phyloP scores from a whole-genome alignment of 2,888 invertebrate genomes.

The Tipula vernalis region DNA sequence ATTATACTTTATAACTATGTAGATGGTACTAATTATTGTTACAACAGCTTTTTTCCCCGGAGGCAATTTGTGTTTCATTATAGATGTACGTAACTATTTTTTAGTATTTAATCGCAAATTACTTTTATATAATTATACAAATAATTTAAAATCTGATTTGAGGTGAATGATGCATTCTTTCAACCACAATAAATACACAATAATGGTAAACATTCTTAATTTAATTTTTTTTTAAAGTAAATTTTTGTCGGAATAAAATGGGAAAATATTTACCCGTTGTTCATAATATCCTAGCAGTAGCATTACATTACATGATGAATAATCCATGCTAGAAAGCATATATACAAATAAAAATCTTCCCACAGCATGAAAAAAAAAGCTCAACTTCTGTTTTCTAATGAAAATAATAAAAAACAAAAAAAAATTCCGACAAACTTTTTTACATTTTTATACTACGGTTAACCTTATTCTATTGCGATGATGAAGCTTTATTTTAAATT shows the following conservation, averaged over 20 bases:
- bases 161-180: neutral
- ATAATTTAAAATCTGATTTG: neutral
- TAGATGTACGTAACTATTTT: too few relatives aligned
- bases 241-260: neutral
- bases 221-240: neutral
- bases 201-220: neutral
- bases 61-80: too few relatives aligned
- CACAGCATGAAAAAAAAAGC: neutral
- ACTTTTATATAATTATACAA: neutral
- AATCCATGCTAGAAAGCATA: neutral
- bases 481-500: neutral
- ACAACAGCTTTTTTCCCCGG: too few relatives aligned
- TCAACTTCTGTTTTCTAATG: neutral
- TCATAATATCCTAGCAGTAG: neutral
- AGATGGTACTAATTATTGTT: too few relatives aligned
- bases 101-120: too few relatives aligned
- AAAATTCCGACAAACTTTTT: neutral
- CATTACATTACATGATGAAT: neutral
- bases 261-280: neutral
- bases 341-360: neutral
- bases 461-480: neutral
- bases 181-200: neutral
- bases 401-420: neutral
- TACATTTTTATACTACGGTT: neutral
- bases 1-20: too few relatives aligned